phyloP scores from a whole-genome alignment of 2,113 vertebrate species.

The Ictidomys tridecemlineatus region DNA sequence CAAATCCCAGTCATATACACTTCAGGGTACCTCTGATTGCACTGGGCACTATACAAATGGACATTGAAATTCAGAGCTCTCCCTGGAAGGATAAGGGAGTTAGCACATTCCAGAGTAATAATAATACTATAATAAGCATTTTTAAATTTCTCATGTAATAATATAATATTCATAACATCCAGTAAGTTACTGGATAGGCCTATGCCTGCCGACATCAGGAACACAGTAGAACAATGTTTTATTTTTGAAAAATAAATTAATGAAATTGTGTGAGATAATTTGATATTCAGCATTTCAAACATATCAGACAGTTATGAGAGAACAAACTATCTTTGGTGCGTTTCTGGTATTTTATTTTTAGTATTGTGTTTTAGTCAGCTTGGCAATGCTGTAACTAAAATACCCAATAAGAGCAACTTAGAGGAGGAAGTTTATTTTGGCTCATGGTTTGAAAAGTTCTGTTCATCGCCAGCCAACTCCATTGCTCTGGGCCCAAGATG shows the following conservation, averaged over 20 bases:
- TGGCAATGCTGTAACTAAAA: too few species aligned
- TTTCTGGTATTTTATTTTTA: not conserved
- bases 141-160: not conserved
- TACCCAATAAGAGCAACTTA: too few species aligned
- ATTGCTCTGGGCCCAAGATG: too few species aligned
- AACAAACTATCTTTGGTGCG: not conserved
- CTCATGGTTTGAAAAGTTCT: too few species aligned
- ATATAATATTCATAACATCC: not conserved
- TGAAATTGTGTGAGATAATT: not conserved
- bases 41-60: not conserved
- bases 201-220: not conserved
- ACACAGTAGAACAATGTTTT: not conserved
- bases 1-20: not conserved
- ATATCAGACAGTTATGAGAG: not conserved
- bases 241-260: conserved; percentile 3
- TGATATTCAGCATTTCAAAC: conserved; percentile 52
- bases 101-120: not conserved
- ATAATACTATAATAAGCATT: not conserved
- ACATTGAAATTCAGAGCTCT: not conserved
- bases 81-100: not conserved
- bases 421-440: too few species aligned
- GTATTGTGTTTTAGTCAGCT: not conserved
- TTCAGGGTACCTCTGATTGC: not conserved
- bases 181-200: not conserved
- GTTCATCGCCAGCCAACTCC: too few species aligned